Evolutionary conservation across 2,113 vertebrate genomes (phyloP).

Genomic region (Arothron firmamentum): DNA sequence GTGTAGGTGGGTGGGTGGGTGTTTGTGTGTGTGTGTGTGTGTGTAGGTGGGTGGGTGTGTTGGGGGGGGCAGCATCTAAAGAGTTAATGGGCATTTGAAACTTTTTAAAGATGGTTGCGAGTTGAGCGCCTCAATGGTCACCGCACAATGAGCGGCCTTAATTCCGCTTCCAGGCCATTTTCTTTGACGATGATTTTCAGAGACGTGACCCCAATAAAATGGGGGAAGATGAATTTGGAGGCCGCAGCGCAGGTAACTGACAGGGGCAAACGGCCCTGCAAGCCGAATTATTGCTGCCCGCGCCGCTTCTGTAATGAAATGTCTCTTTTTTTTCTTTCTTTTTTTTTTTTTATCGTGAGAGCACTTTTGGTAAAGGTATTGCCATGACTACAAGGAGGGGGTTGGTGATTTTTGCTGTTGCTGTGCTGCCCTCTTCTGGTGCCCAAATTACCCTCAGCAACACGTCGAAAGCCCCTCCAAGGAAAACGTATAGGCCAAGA

Average conservation of each 20-base stretch:
- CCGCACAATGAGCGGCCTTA: too few species aligned
- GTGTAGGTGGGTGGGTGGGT: too few species aligned
- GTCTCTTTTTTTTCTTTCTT: slow-evolving; percentile 25
- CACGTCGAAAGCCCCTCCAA: too few species aligned
- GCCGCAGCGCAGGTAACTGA: slow-evolving; percentile 16
- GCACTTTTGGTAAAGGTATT: slow-evolving; percentile 44
- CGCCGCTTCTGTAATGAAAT: slow-evolving; percentile 47
- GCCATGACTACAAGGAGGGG: slow-evolving; percentile 37
- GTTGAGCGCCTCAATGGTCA: too few species aligned
- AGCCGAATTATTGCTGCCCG: slow-evolving; percentile 12
- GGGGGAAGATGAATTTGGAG: slow-evolving; percentile 3
- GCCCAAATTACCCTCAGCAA: not conserved
- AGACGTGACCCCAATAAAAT: not conserved
- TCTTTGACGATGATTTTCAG: not conserved
- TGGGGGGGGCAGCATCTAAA: too few species aligned
- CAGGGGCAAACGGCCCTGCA: slow-evolving; percentile 4
- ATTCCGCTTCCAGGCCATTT: too few species aligned
- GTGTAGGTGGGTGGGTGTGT: not conserved
- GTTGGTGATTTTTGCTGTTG: slow-evolving; percentile 46
- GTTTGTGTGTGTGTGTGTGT: not conserved
- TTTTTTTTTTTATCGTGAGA: slow-evolving; percentile 17
- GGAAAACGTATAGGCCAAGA: too few species aligned
- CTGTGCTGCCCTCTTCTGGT: slow-evolving; percentile 75
- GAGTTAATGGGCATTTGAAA: too few species aligned
- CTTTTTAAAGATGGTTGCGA: too few species aligned